A percentile compares a stretch with the other conserved stretches of the same genome.
Conservation (phyloP, 2,888 invertebrate species). For the Drosophila falleni region DNA sequence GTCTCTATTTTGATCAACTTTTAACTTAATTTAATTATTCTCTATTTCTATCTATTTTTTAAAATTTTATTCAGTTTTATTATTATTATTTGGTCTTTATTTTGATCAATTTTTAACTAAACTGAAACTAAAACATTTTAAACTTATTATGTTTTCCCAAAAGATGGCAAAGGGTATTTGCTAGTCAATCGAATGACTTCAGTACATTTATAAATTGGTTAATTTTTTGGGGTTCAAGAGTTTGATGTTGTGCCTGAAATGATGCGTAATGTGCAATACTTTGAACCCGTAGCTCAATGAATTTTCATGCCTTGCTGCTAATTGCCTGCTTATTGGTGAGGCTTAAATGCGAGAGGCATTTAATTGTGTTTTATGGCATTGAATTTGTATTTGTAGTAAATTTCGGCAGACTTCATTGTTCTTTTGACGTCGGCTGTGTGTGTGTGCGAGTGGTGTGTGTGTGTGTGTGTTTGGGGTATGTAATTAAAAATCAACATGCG, state of each 20-base stretch:
- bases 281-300: slow-evolving; percentile 72
- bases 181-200: neutral
- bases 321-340: slow-evolving; percentile 44
- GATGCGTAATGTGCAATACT: slow-evolving; percentile 71
- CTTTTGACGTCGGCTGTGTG: slow-evolving; percentile 23
- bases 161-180: slow-evolving; percentile 10
- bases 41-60: no score
- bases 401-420: slow-evolving; percentile 46
- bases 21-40: no score
- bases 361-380: slow-evolving; percentile 61
- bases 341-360: slow-evolving; percentile 38
- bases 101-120: no score
- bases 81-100: no score
- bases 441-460: slow-evolving; percentile 31
- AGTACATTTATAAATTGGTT: neutral
- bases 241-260: slow-evolving; percentile 50
- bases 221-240: slow-evolving; percentile 13
- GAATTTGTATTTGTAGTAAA: slow-evolving; percentile 51
- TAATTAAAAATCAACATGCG: slow-evolving; percentile 78
- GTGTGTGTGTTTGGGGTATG: slow-evolving; percentile 11
- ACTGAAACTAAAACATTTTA: neutral
- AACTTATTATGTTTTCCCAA: neutral
- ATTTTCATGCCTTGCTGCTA: slow-evolving; percentile 51
- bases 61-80: no score
- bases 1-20: no score